Percentiles rank a stretch among this genome's conserved stretches.
phyloP scores from a whole-genome alignment of 1,140 invertebrate species.

The Myzus persicae region DNA sequence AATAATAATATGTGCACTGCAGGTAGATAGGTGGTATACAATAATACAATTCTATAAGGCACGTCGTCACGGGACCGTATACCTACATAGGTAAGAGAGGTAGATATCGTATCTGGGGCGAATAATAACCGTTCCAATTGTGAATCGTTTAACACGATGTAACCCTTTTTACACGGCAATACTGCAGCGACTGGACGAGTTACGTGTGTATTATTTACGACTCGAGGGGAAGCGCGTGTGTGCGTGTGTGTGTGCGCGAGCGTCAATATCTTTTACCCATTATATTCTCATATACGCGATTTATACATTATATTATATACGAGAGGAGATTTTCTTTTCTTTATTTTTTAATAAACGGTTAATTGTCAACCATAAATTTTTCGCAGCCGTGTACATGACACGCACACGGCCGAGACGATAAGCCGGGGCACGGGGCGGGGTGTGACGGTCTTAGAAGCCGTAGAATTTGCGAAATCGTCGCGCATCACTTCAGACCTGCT shows the following conservation, averaged over 20 bases:
- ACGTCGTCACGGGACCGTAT: not conserved
- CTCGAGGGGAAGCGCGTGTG: not conserved
- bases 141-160: conserved; percentile 58
- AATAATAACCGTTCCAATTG: conserved; percentile 59
- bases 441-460: not conserved
- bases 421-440: not conserved
- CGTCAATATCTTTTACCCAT: conserved; percentile 45
- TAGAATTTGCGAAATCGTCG: conserved; percentile 54
- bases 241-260: not conserved
- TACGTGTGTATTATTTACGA: conserved; percentile 53
- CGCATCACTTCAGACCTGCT: conserved; percentile 48
- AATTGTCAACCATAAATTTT: conserved; percentile 59
- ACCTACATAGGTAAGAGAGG: not conserved
- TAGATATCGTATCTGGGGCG: conserved; percentile 20
- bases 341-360: conserved; percentile 57
- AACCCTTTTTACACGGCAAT: conserved; percentile 58
- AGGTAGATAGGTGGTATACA: not conserved
- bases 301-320: not conserved
- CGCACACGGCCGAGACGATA: not conserved
- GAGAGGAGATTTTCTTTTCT: conserved; percentile 39
- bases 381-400: conserved; percentile 26
- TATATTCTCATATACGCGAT: conserved; percentile 51
- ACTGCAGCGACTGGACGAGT: too few relatives aligned
- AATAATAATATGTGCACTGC: not conserved
- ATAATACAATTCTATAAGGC: not conserved